phyloP scores from a whole-genome alignment of 2,797 vertebrate species.

The Lepilemur ruficaudatus region DNA sequence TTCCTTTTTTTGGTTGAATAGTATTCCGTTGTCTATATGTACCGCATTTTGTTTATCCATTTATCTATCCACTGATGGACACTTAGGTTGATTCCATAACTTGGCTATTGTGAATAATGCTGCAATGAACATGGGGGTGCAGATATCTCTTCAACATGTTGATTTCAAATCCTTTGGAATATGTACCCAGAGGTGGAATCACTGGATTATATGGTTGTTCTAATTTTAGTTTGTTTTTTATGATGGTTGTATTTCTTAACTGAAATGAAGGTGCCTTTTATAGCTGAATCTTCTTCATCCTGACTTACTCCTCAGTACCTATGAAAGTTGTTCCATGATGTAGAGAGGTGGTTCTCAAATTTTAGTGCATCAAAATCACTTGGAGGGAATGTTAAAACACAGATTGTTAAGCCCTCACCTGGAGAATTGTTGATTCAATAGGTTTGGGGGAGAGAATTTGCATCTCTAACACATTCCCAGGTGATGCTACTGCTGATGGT shows the following conservation, averaged over 20 bases:
- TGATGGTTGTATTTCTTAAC: not conserved
- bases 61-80: too few relatives aligned
- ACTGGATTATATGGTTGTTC: not conserved
- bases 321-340: not conserved
- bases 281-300: not conserved
- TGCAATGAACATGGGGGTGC: too few relatives aligned
- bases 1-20: not conserved
- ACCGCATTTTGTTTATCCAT: not conserved
- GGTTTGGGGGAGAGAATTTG: not conserved
- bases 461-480: not conserved
- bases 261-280: not conserved
- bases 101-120: not conserved
- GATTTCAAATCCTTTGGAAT: not conserved
- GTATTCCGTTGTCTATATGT: not conserved
- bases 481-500: not conserved
- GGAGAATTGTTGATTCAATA: not conserved
- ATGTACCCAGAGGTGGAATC: not conserved
- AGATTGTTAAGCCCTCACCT: not conserved
- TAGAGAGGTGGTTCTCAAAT: not conserved
- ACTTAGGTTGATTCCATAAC: not conserved
- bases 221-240: not conserved
- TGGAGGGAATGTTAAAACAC: rapidly evolving
- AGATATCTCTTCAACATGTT: too few relatives aligned
- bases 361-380: rapidly evolving
- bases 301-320: not conserved